Evolutionary conservation across 2,888 invertebrate species (phyloP).

Genomic region (Volucella inflata): DNA sequence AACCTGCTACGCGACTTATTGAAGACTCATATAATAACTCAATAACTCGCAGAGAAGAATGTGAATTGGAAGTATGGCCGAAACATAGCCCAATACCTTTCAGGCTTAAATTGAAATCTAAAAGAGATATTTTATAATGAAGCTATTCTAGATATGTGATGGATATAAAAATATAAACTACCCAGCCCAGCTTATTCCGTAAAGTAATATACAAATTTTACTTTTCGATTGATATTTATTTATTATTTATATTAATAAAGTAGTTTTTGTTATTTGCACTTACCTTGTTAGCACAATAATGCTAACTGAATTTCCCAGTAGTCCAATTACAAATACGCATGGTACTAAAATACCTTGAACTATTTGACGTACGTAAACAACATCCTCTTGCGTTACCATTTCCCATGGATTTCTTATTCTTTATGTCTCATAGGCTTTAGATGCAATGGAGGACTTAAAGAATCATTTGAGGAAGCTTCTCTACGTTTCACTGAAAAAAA

Average conservation of each 20-base stretch:
- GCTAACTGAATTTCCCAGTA: constrained; percentile 87
- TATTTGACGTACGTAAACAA: constrained; percentile 82
- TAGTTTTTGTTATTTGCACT: constrained; percentile 73
- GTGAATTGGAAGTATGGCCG: too few relatives aligned
- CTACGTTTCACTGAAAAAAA: constrained; percentile 14
- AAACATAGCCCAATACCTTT: too few relatives aligned
- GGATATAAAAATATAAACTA: too few relatives aligned
- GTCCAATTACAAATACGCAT: constrained; percentile 87
- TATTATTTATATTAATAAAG: not conserved
- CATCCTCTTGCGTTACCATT: constrained; percentile 82
- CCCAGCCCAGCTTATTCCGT: too few relatives aligned
- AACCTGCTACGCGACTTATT: too few relatives aligned
- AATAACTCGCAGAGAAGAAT: too few relatives aligned
- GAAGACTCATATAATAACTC: too few relatives aligned
- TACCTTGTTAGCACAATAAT: constrained; percentile 86
- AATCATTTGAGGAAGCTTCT: constrained; percentile 3
- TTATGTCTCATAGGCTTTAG: constrained; percentile 43
- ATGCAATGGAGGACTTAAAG: constrained; percentile 1
- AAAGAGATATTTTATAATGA: too few relatives aligned
- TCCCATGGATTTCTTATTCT: constrained; percentile 66
- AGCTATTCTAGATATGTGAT: too few relatives aligned
- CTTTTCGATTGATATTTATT: not conserved
- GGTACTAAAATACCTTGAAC: constrained; percentile 87
- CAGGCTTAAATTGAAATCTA: too few relatives aligned
- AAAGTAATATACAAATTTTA: too few relatives aligned